Evolutionary conservation across 2,797 vertebrate species (phyloP), one percentile per base, ranked within the genome.

Genomic region (Mareca penelope): DNA sequence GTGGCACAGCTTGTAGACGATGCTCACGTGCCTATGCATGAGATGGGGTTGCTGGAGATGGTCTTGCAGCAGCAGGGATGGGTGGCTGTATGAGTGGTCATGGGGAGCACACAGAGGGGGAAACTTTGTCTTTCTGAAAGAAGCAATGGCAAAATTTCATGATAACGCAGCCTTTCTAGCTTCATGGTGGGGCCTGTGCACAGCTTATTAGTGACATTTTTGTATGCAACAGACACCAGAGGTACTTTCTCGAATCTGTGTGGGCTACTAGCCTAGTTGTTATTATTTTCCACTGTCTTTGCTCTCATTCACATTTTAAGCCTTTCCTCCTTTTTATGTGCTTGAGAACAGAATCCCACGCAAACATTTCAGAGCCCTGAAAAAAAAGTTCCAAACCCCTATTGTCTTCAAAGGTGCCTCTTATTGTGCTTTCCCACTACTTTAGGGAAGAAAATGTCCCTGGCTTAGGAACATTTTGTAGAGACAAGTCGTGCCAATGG

Each of bases 211-310:
- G 55, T 17, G 61, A 55, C 6, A 35, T 81, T 42, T 77, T 56
- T 56, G 16, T 46, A 69, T 71, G 37, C 76, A 80, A 50, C 76
- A 89, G 40, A 55, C 52, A 91, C 10, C 37, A 42, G 23, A 11
- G 69, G 61, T 75, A 12, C n/a, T 83, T 92, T 31, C 57, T 86
- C 0, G 1, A 88, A 21, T 55, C 21, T 91, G 55, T 69, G 94
- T 95, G 90, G 81, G 93, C 55, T 76, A 85, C 50, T 80, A 85
- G 26, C 46, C 79, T 85, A 19, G 42, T 44, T 2, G 4, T 15
- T 80, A 33, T 80, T 92, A 88, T 92, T 96, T 96, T 92, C 92
- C 93, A 91, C 31, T 88, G 40, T 50, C 79, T 92, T 89, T 68
- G 44, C 11, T 72, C 35, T 90, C 22, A 22, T 60, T 73, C 77